Base-by-base conservation (phyloP, 2,888 invertebrate genomes). In the Zeuzera pyrina region DNA sequence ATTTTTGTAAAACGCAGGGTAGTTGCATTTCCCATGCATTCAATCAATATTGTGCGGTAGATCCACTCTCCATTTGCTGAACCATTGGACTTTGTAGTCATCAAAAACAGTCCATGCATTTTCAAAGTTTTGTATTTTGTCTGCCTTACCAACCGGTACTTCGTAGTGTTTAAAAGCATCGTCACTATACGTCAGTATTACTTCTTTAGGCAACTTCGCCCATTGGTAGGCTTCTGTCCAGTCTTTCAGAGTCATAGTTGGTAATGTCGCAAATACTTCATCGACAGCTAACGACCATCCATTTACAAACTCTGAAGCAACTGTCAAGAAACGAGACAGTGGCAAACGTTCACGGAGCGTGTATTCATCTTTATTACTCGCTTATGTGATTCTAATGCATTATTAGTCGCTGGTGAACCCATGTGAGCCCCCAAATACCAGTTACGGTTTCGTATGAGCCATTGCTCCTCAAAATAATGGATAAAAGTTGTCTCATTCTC, bases 151-250 rank as follows among this genome's bases (percentile, higher is more conserved):
- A 34, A 33, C 26, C 14, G 34, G 32, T 30, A 41, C 32, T 36
- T 28, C 14, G 23, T 38, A 38, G 29, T 33, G 25, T 24, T 35
- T 41, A 29, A 31, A 29, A 29, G 13, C 11, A 30, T 37, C 33
- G 21, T 35, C 36, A 29, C 30, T 33, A 27, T 34, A 19, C 22
- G 22, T 28, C 19, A 13, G 7, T 15, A 11, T 26, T 2, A 30
- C 19, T 31, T 37, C 26, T 39, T 40, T 38, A 12, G 32, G 29
- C 30, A 35, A 30, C 34, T 43, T 45, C 2, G 41, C 41, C 43
- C 43, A 43, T 28, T 40, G 31, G 35, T 45, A 42, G 14, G 31
- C 27, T 30, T 38, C 40, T 30, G 41, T 45, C 45, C 43, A 45
- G 24, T 36, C 33, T 30, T 38, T 35, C 21, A 38, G 21, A 30